phyloP scores from a whole-genome alignment of 2,888 invertebrate species.

The Hydropsyche betteni region DNA sequence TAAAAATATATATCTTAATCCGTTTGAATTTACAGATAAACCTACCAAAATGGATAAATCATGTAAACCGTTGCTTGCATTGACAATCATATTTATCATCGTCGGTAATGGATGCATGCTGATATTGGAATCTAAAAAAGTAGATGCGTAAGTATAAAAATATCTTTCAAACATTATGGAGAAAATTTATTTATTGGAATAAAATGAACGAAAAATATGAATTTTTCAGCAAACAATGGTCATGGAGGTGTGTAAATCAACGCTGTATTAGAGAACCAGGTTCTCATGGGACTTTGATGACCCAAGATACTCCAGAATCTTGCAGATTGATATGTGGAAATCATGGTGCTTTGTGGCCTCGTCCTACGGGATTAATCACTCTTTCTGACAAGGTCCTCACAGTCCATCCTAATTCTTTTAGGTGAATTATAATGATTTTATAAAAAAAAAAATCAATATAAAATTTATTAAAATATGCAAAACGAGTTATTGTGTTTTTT shows the following conservation, averaged over 20 bases:
- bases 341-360: slow-evolving; percentile 76
- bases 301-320: slow-evolving; percentile 64
- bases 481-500: too few relatives aligned
- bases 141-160: slow-evolving; percentile 20
- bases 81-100: not conserved
- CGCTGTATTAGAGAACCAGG: slow-evolving; percentile 56
- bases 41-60: not conserved
- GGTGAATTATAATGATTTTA: slow-evolving; percentile 53
- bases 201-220: not conserved
- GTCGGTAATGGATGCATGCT: not conserved
- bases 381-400: slow-evolving; percentile 59
- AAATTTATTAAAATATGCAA: too few relatives aligned
- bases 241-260: slow-evolving; percentile 61
- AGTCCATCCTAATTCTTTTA: slow-evolving; percentile 68
- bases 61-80: not conserved
- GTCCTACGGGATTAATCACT: slow-evolving; percentile 67
- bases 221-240: slow-evolving; percentile 60
- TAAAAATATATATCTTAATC: too few relatives aligned
- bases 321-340: slow-evolving; percentile 76
- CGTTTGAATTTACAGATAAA: not conserved
- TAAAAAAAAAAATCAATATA: too few relatives aligned
- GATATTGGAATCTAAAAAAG: slow-evolving; percentile 9
- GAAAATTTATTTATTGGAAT: not conserved
- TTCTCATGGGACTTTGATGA: slow-evolving; percentile 56
- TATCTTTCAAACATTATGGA: not conserved